phyloP scores from a whole-genome alignment of 1,140 invertebrate species.

The Streblospio benedicti region DNA sequence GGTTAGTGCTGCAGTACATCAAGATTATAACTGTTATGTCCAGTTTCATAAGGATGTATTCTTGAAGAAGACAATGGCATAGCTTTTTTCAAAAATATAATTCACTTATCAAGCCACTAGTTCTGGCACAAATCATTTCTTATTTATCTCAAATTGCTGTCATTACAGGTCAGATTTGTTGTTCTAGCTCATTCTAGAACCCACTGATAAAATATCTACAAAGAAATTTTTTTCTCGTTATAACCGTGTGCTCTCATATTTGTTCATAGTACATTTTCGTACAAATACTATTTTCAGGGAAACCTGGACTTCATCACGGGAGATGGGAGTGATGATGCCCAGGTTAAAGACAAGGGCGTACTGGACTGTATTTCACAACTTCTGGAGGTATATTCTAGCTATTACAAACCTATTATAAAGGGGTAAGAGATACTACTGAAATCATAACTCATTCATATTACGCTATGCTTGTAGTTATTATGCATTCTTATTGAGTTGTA shows the following conservation, averaged over 20 bases:
- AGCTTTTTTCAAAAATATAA: not conserved
- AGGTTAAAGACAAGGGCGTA: not conserved
- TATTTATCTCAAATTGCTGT: not conserved
- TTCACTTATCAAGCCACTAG: not conserved
- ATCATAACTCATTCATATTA: too few relatives aligned
- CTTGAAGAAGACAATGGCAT: not conserved
- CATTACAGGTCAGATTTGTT: not conserved
- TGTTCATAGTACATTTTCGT: not conserved
- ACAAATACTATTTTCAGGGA: not conserved
- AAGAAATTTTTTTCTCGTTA: not conserved
- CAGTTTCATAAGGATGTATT: not conserved
- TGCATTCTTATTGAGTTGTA: too few relatives aligned
- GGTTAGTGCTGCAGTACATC: too few relatives aligned
- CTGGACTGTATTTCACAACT: not conserved
- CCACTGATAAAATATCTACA: not conserved
- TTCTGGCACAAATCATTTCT: not conserved
- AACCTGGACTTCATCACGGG: conserved; percentile 3
- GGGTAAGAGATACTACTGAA: too few relatives aligned
- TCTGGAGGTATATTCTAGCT: not conserved
- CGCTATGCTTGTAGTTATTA: too few relatives aligned
- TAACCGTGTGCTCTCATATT: not conserved
- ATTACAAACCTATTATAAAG: too few relatives aligned
- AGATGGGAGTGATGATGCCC: not conserved
- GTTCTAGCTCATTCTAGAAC: not conserved
- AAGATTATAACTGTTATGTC: too few relatives aligned